Percentiles rank a stretch among this genome's conserved stretches.
These are phyloP conservation scores for Pseudomyrmex cubaensis DNA, from an alignment of 1,140 invertebrate genomes.

Conservation along the genomic window DNA sequence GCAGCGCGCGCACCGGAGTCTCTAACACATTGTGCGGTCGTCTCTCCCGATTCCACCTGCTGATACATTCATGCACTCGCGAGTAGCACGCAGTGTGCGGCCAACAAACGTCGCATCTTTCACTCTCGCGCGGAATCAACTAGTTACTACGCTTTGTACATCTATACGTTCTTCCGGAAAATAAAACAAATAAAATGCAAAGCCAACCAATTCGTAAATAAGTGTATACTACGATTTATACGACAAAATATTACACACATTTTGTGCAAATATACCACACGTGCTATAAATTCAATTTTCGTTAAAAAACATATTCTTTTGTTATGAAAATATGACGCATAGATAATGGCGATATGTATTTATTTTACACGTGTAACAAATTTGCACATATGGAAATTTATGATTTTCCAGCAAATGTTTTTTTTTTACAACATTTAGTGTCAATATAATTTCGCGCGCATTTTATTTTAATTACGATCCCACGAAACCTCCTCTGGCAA, in stretches of 20 bases:
- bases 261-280: too few species aligned
- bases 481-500: not conserved
- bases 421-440: slow-evolving; percentile 1
- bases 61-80: slow-evolving; percentile 1
- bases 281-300: slow-evolving; percentile 23
- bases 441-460: not conserved
- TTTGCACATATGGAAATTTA: slow-evolving; percentile 10
- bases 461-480: not conserved
- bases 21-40: slow-evolving; percentile 67
- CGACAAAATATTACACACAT: too few species aligned
- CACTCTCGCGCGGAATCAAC: slow-evolving; percentile 19
- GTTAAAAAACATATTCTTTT: slow-evolving; percentile 7
- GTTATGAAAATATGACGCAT: slow-evolving; percentile 14
- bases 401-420: not conserved
- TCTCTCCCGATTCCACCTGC: slow-evolving; percentile 31
- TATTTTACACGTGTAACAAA: not conserved
- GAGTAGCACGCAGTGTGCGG: not conserved
- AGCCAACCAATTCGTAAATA: slow-evolving; percentile 28
- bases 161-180: slow-evolving; percentile 40
- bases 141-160: not conserved
- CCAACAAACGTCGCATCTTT: slow-evolving; percentile 49
- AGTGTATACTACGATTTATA: not conserved
- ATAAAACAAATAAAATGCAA: slow-evolving; percentile 34
- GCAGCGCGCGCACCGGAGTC: slow-evolving; percentile 8
- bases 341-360: slow-evolving; percentile 19